Conservation (phyloP, 2,797 vertebrate genomes). For the Fringilla coelebs region DNA sequence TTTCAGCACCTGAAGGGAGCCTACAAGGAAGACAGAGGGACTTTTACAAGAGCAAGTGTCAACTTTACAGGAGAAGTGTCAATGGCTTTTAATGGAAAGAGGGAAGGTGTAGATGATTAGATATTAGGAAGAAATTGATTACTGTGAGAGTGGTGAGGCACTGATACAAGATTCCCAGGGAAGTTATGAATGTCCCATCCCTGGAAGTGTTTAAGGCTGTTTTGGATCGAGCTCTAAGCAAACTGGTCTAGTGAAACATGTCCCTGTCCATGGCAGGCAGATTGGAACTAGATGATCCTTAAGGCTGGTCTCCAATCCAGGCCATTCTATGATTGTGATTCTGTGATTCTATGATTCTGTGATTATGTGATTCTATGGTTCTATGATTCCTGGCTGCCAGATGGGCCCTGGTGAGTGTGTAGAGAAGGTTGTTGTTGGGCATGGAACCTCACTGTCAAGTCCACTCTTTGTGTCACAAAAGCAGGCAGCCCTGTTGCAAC, state of each 20-base stretch:
- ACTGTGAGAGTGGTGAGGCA: background rate
- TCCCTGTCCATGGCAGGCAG: background rate
- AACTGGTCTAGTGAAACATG: background rate
- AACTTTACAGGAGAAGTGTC: background rate
- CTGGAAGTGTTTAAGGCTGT: background rate
- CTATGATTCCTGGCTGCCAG: background rate
- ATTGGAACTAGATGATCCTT: background rate
- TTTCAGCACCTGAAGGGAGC: background rate
- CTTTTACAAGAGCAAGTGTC: background rate
- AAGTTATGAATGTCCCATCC: background rate
- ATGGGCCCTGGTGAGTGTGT: background rate
- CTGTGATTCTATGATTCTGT: background rate
- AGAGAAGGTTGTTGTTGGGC: background rate
- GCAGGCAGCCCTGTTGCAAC: background rate
- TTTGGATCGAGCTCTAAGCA: background rate
- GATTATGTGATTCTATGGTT: background rate
- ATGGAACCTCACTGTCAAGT: background rate
- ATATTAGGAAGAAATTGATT: background rate
- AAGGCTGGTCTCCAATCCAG: background rate
- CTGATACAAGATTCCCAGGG: background rate
- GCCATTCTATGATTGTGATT: background rate
- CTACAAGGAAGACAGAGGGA: background rate
- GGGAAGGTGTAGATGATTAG: background rate
- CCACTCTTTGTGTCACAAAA: background rate
- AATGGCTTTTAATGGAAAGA: background rate